These are phyloP conservation scores for Plecturocebus donacophilus DNA, from an alignment of 2,113 vertebrate genomes.

Conservation along the genomic window DNA sequence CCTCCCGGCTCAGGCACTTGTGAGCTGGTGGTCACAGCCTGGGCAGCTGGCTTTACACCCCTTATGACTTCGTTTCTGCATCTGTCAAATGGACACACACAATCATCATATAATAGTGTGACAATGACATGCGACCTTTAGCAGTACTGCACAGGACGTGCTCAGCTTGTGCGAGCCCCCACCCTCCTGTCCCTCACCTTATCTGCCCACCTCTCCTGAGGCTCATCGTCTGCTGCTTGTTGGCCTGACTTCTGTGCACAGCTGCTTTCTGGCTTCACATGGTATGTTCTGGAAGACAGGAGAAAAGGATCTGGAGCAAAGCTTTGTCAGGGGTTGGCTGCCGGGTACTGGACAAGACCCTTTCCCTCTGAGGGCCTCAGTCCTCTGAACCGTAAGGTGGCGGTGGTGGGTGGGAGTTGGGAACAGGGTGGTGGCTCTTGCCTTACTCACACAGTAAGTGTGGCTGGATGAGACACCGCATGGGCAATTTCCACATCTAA, in stretches of 20 bases:
- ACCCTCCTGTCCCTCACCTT: neutral
- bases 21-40: neutral
- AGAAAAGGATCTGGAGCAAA: neutral
- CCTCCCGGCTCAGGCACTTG: neutral
- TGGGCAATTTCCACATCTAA: neutral
- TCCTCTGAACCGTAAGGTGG: neutral
- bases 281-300: neutral
- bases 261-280: neutral
- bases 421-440: too few relatives aligned
- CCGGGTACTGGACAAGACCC: neutral
- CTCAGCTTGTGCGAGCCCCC: fast-evolving
- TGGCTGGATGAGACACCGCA: neutral
- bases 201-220: neutral
- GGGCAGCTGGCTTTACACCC: neutral
- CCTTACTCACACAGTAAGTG: too few relatives aligned
- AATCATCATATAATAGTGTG: fast-evolving
- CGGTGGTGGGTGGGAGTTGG: fast-evolving
- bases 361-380: neutral
- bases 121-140: fast-evolving
- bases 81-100: fast-evolving
- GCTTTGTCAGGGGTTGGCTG: neutral
- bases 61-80: neutral
- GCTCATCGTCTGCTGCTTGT: neutral
- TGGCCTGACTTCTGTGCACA: neutral
- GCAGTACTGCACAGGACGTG: fast-evolving